Base-by-base conservation (phyloP, 2,888 invertebrate species). In the Mesorhabditis belari region DNA sequence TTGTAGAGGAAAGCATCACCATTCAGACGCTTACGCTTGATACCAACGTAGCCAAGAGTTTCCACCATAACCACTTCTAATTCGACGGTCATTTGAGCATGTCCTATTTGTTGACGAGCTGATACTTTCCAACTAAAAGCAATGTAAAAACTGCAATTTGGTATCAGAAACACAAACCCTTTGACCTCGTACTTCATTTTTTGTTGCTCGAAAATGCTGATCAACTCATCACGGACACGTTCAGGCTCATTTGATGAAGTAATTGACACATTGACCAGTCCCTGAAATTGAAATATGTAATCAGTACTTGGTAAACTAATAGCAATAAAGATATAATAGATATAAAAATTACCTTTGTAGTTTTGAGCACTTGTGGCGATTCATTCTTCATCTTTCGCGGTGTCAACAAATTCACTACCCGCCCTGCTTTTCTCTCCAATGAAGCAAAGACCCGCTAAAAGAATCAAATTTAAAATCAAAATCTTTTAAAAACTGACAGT, bases 1-100 rank as follows among this genome's bases (percentile, higher is more conserved):
- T 90, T 90, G 82, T 90, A 90, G 68, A 88, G 87, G 88, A 90
- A 90, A 1, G 88, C 87, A 79, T 90, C 88, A 0, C 90, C 89
- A 78, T 87, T 88, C 51, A 89, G 85, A 35, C 90, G 83, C 79
- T 89, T 89, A 61, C 89, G 84, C 59, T 87, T 84, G 60, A 90
- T 87, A 27, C 67, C 65, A 5, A 71, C 64, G 50, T 74, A 64
- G 19, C 82, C 79, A 63, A 82, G 79, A 67, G 83, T 83, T 9
- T 83, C 83, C 25, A 86, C 73, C 25, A 66, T 64, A 52, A 81
- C 81, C 19, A 86, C 87, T 81, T 90, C 89, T 71, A 90, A 81
- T 80, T 89, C 88, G 79, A 90, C 89, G 0, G 87, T 87, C 66
- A 87, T 80, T 69, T 82, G 81, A 5, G 83, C 83, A 72, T 82